These are phyloP conservation scores for Physeter macrocephalus DNA, from an alignment of 2,113 vertebrate species.

Conservation along the genomic window DNA sequence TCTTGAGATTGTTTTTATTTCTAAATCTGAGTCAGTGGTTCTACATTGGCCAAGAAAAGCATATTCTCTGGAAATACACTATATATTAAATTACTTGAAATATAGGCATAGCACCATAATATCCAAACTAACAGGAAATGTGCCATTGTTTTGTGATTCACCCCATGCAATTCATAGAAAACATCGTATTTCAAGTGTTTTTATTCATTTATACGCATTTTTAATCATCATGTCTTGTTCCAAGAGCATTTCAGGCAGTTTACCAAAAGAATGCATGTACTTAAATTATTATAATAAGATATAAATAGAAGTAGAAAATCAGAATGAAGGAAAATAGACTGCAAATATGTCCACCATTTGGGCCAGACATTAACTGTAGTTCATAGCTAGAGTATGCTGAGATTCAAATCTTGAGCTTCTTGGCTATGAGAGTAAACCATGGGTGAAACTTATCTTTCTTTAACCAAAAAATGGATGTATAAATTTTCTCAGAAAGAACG, in stretches of 20 bases:
- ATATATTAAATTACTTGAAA: not conserved
- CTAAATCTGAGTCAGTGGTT: not conserved
- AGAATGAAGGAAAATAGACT: not conserved
- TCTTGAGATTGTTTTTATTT: not conserved
- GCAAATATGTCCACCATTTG: not conserved
- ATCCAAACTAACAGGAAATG: not conserved
- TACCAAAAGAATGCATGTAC: not conserved
- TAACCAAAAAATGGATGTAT: not conserved
- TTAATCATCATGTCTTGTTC: not conserved
- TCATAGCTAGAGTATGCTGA: not conserved
- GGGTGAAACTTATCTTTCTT: not conserved
- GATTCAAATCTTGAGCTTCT: not conserved
- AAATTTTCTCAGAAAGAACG: not conserved
- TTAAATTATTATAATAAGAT: not conserved
- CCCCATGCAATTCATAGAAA: not conserved
- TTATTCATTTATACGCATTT: constrained; percentile 16
- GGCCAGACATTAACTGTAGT: not conserved
- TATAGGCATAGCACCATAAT: not conserved
- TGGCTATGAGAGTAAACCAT: not conserved
- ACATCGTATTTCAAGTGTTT: not conserved
- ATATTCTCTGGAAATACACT: not conserved
- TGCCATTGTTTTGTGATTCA: not conserved
- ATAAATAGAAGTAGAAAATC: not conserved
- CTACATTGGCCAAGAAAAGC: not conserved
- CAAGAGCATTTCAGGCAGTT: constrained; percentile 42